Evolutionary conservation across 2,888 invertebrate species (phyloP).

Genomic region (Harpagoxenus sublaevis): DNA sequence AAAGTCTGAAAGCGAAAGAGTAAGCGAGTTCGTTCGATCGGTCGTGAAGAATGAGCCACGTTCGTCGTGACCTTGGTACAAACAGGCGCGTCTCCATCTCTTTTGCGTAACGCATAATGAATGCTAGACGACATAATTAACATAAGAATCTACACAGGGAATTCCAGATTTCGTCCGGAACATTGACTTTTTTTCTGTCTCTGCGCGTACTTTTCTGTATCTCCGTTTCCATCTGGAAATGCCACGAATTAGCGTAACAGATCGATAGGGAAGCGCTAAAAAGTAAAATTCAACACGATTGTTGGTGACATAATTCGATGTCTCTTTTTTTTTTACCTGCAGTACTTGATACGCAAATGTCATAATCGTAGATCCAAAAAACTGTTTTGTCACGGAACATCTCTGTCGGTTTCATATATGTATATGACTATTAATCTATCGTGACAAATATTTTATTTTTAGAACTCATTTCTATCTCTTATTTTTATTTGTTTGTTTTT

Average conservation of each 20-base stretch:
- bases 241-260: background rate
- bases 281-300: background rate
- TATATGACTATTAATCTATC: background rate
- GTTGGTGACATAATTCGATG: background rate
- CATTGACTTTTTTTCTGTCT: slow-evolving; percentile 10
- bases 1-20: background rate
- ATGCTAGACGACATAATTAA: slow-evolving; percentile 30
- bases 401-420: background rate
- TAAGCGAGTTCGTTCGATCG: background rate
- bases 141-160: slow-evolving; percentile 38
- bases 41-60: background rate
- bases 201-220: background rate
- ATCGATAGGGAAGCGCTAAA: background rate
- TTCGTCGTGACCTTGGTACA: slow-evolving; percentile 11
- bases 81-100: background rate
- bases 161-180: slow-evolving; percentile 30
- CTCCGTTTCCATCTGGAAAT: slow-evolving; percentile 1
- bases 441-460: background rate
- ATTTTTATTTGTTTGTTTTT: background rate
- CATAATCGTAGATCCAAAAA: background rate
- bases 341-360: background rate
- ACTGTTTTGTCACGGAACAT: background rate
- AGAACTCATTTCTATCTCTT: background rate
- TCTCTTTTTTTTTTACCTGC: background rate
- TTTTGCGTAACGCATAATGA: slow-evolving; percentile 37